Evolutionary conservation across 2,888 invertebrate species (phyloP).

Genomic region (Odontocolon sp.): DNA sequence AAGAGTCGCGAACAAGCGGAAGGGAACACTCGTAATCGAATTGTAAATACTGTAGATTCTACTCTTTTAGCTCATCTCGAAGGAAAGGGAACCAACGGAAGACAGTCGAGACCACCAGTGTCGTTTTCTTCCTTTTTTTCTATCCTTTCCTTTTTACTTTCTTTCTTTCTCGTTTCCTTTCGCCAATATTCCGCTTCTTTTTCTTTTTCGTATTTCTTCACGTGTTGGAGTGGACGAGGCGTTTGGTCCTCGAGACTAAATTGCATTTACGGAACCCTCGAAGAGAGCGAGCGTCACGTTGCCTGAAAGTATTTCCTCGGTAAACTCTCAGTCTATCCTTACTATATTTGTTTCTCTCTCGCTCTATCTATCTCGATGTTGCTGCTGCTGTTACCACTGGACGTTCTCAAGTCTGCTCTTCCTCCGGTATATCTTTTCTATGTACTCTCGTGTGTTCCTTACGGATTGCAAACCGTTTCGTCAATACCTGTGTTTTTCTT

Average conservation of each 20-base stretch:
- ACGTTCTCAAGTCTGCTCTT: conserved; percentile 55
- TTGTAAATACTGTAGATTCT: conserved; percentile 48
- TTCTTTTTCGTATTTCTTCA: conserved; percentile 7
- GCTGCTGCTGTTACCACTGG: conserved; percentile 46
- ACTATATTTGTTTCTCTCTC: background rate
- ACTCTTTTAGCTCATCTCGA: background rate
- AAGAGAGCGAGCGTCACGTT: conserved; percentile 56
- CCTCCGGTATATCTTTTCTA: too few relatives aligned
- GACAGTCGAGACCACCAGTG: conserved; percentile 5
- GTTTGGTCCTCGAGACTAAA: conserved; percentile 63
- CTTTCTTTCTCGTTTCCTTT: conserved; percentile 4
- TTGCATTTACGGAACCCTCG: conserved; percentile 68
- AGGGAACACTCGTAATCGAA: conserved; percentile 42
- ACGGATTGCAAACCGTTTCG: conserved; percentile 27
- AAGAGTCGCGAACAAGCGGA: conserved; percentile 33
- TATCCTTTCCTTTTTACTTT: conserved; percentile 21
- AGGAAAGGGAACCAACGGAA: background rate
- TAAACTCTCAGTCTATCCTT: conserved; percentile 62
- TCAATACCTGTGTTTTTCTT: conserved; percentile 38
- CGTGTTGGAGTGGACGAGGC: conserved; percentile 17
- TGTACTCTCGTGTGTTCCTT: conserved; percentile 6
- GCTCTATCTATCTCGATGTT: conserved; percentile 19
- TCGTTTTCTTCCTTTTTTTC: background rate
- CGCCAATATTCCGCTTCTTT: conserved; percentile 5
- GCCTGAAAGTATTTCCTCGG: conserved; percentile 64